These are phyloP conservation scores for Orbicella faveolata DNA, from an alignment of 64 coral and sea anemone genomes.

Conservation along the genomic window DNA sequence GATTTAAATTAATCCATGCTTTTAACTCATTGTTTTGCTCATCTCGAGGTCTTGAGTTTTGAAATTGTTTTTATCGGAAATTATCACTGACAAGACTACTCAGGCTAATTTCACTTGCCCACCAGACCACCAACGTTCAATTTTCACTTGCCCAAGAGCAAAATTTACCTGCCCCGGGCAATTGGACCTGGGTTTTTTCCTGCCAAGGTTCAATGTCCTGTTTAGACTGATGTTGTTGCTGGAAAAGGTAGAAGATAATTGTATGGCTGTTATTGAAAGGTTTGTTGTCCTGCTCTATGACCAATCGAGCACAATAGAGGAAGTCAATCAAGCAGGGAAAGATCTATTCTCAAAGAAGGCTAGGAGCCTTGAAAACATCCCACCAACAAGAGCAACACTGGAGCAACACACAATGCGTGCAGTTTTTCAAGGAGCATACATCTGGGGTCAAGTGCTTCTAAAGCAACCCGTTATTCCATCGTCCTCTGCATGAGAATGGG, in stretches of 20 bases:
- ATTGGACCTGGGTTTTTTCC: too few relatives aligned
- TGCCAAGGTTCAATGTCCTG: neutral
- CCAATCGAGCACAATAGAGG: neutral
- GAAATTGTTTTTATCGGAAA: too few relatives aligned
- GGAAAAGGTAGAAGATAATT: neutral
- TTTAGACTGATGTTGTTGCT: neutral
- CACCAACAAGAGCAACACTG: slow-evolving; percentile 47
- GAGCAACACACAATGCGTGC: slow-evolving; percentile 46
- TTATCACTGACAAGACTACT: too few relatives aligned
- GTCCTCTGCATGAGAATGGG: neutral
- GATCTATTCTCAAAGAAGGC: slow-evolving; percentile 31
- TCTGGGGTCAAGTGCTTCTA: neutral
- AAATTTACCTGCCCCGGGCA: too few relatives aligned
- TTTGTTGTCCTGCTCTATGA: neutral
- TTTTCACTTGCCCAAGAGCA: too few relatives aligned
- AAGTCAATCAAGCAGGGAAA: slow-evolving; percentile 27
- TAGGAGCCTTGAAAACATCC: slow-evolving; percentile 21
- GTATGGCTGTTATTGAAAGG: neutral
- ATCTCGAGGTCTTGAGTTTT: too few relatives aligned
- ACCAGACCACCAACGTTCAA: too few relatives aligned
- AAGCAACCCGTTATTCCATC: neutral
- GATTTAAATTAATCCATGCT: too few relatives aligned
- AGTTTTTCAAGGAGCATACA: slow-evolving; percentile 34
- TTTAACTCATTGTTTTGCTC: too few relatives aligned
- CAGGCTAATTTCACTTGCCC: too few relatives aligned